These are phyloP conservation scores for Ploceus nigricollis DNA, from an alignment of 2,113 vertebrate species.

Conservation along the genomic window DNA sequence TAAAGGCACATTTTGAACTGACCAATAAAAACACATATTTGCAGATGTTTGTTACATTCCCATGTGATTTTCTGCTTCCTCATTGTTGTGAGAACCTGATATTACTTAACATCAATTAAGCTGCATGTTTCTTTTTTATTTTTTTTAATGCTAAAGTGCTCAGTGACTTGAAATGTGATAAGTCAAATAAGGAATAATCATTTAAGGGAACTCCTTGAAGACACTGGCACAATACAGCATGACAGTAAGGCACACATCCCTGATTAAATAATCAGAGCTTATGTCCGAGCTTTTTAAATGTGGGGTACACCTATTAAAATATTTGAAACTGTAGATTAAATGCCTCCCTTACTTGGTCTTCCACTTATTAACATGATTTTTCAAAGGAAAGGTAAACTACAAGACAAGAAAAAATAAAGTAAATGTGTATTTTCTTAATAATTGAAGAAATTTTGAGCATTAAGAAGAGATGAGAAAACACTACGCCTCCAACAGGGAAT, in stretches of 20 bases:
- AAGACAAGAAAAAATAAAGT: neutral
- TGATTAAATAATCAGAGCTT: neutral
- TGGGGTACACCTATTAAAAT: neutral
- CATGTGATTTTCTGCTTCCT: neutral
- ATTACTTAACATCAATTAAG: neutral
- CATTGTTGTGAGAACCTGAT: neutral
- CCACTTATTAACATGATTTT: neutral
- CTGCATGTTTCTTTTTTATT: neutral
- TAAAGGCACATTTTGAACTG: neutral
- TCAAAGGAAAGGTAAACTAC: neutral
- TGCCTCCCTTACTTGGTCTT: neutral
- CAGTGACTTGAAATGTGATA: neutral
- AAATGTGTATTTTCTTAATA: neutral
- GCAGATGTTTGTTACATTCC: neutral
- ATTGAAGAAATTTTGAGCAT: neutral
- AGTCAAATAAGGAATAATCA: neutral
- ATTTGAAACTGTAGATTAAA: neutral
- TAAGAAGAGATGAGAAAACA: neutral
- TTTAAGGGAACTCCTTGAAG: neutral
- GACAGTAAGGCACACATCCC: neutral
- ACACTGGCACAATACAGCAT: fast-evolving
- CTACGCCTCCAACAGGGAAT: neutral
- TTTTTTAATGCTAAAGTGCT: neutral
- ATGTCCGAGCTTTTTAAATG: neutral
- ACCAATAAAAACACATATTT: neutral